These are phyloP conservation scores for Camelus dromedarius DNA, from an alignment of 2,113 vertebrate genomes.

Conservation along the genomic window DNA sequence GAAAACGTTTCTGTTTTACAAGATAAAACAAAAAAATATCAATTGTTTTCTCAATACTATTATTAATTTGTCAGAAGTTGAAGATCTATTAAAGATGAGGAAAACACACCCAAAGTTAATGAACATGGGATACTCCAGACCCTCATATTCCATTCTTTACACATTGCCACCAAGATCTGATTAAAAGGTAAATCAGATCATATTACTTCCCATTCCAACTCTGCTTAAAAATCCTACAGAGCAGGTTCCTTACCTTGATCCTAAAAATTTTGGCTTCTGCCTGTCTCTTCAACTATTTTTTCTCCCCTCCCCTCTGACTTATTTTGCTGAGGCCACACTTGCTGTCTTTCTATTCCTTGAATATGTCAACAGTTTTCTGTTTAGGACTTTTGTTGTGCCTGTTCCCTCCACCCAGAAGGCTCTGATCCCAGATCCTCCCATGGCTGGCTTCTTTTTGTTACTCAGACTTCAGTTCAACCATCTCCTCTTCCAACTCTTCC, in stretches of 20 bases:
- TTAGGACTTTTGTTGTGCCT: conserved; percentile 2
- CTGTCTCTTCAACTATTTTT: not conserved
- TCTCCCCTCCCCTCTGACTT: not conserved
- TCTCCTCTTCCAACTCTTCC: not conserved
- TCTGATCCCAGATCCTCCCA: not conserved
- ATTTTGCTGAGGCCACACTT: not conserved
- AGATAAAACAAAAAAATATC: not conserved
- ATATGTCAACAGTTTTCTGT: not conserved
- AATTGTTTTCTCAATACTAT: not conserved
- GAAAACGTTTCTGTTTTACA: not conserved
- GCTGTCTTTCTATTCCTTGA: not conserved
- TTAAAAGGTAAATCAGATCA: conserved; percentile 12
- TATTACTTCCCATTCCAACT: conserved; percentile 17
- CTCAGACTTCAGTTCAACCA: conserved; percentile 20
- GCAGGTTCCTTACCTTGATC: not conserved
- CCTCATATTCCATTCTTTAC: not conserved
- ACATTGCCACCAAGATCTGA: not conserved
- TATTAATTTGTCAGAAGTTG: conserved; percentile 1
- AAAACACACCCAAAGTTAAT: conserved; percentile 17
- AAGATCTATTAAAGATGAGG: conserved; percentile 31
- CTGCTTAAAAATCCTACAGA: conserved; percentile 41
- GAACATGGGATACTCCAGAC: not conserved
- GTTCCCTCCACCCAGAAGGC: not conserved
- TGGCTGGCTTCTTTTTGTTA: not conserved
- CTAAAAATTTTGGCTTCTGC: not conserved